These are phyloP conservation scores for Globodera ellingtonae DNA, from an alignment of 1,140 invertebrate species.

Conservation along the genomic window DNA sequence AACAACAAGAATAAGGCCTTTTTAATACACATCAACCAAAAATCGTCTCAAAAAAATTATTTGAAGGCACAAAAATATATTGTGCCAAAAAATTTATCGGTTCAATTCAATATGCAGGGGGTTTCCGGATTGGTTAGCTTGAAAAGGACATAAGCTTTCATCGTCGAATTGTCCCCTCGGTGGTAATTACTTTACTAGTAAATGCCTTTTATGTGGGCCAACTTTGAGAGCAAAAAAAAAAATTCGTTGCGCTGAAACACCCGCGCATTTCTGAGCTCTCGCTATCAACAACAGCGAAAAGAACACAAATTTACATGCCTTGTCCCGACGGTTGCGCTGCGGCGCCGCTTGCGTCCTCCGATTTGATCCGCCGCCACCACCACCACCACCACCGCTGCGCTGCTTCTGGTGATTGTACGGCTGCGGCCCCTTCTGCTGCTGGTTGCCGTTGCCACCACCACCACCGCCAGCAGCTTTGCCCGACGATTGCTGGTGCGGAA, in stretches of 20 bases:
- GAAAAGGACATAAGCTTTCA: too few species aligned
- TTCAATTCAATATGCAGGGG: too few species aligned
- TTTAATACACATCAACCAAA: neutral
- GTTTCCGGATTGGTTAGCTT: too few species aligned
- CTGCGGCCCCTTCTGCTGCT: neutral
- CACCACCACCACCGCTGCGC: neutral
- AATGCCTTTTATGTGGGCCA: too few species aligned
- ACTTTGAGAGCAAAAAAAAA: too few species aligned
- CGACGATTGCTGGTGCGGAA: neutral
- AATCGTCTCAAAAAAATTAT: neutral
- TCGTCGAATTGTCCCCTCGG: too few species aligned
- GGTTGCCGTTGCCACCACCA: neutral
- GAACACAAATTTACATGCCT: neutral
- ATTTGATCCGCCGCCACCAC: neutral
- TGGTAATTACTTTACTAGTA: too few species aligned
- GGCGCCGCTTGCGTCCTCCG: constrained; percentile 3
- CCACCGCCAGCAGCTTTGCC: neutral
- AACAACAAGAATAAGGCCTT: too few species aligned
- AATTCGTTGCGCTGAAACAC: too few species aligned
- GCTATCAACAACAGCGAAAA: neutral
- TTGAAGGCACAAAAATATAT: neutral
- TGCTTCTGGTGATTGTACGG: neutral
- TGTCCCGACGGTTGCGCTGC: constrained; percentile 24
- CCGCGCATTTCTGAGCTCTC: neutral
- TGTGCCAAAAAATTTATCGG: too few species aligned